Evolutionary conservation across 2,113 vertebrate genomes (phyloP).

Genomic region (Epinephelus lanceolatus): DNA sequence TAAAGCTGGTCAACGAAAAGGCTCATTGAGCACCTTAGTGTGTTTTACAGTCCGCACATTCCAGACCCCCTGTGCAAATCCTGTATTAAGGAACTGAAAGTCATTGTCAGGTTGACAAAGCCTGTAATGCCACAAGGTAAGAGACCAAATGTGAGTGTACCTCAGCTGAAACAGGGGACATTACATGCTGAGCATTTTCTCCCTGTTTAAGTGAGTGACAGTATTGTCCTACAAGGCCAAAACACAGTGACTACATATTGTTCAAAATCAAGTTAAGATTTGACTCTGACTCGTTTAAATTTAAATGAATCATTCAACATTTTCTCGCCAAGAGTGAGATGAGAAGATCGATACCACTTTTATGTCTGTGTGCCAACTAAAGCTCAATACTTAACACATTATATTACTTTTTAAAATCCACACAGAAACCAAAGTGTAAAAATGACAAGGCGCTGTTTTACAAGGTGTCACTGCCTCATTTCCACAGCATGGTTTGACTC

Average conservation of each 20-base stretch:
- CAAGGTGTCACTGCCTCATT: too few species aligned
- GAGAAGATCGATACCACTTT: neutral
- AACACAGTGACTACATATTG: neutral
- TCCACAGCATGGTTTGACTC: too few species aligned
- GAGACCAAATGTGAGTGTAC: slow-evolving; percentile 17
- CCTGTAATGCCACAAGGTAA: slow-evolving; percentile 33
- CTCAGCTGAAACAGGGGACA: neutral
- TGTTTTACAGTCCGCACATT: slow-evolving; percentile 71
- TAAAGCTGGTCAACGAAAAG: slow-evolving; percentile 38
- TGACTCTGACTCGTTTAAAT: neutral
- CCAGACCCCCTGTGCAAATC: slow-evolving; percentile 70
- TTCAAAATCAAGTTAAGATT: neutral
- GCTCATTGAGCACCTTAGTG: slow-evolving; percentile 34
- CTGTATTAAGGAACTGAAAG: slow-evolving; percentile 58
- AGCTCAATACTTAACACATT: too few species aligned
- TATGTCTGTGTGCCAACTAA: neutral
- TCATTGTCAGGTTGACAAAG: slow-evolving; percentile 38
- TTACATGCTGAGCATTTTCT: neutral
- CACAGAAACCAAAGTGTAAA: too few species aligned
- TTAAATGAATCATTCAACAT: neutral
- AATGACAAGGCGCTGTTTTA: too few species aligned
- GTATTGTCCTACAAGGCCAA: neutral
- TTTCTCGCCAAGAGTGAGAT: neutral
- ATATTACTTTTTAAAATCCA: too few species aligned
- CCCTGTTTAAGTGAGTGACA: neutral